Percentiles rank a stretch among this genome's conserved stretches.
Conservation (phyloP, 2,113 vertebrate genomes). For the Geococcyx californianus region DNA sequence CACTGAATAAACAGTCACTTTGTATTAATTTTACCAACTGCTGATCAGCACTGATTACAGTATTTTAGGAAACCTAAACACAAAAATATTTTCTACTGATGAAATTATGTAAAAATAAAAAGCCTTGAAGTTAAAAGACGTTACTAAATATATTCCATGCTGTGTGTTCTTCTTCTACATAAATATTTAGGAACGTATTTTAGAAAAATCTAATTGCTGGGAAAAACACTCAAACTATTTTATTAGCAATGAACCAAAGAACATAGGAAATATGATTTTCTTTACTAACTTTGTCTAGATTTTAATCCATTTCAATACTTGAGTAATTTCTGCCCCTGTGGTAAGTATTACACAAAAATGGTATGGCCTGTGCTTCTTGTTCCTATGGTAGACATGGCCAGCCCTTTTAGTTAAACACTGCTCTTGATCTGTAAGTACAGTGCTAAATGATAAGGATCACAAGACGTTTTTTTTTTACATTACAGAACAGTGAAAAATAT, state of each 20-base stretch:
- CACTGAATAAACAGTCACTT: not conserved
- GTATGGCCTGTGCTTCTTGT: not conserved
- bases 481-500: not conserved
- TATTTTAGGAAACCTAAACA: conserved; percentile 10
- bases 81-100: not conserved
- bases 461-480: not conserved
- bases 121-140: not conserved
- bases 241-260: not conserved
- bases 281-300: not conserved
- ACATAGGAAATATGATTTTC: not conserved
- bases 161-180: not conserved
- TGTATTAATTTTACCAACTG: conserved; percentile 47
- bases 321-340: not conserved
- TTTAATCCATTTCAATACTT: not conserved
- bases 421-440: not conserved
- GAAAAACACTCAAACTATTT: not conserved
- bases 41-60: conserved; percentile 15
- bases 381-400: not conserved
- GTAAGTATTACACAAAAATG: not conserved
- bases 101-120: conserved; percentile 17
- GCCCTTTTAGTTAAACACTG: not conserved
- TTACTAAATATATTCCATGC: conserved; percentile 21
- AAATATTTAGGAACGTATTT: conserved; percentile 22
- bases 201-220: not conserved
- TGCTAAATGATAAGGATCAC: not conserved